phyloP scores from a whole-genome alignment of 2,888 invertebrate species.

The Agrotis segetum region DNA sequence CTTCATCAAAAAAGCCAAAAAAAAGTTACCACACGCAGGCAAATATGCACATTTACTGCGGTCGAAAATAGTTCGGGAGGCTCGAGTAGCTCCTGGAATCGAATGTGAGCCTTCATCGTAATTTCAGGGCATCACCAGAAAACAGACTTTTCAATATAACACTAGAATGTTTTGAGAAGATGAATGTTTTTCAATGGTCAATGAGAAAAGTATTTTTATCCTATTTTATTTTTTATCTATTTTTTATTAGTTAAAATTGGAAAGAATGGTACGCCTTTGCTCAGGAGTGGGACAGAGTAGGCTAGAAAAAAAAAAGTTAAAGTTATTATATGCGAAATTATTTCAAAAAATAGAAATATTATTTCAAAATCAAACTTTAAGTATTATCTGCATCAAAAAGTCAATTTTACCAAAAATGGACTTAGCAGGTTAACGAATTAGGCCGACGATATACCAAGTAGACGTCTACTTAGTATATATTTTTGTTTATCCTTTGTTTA shows the following conservation, averaged over 20 bases:
- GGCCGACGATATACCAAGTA: neutral
- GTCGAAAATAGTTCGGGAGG: conserved; percentile 31
- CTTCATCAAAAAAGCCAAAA: conserved; percentile 14
- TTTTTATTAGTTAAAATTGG: no score
- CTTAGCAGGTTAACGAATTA: no score
- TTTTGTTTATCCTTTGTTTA: neutral
- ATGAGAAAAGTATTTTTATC: no score
- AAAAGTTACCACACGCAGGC: conserved; percentile 22
- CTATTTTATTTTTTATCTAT: conserved; percentile 11
- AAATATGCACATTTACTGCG: conserved; percentile 46
- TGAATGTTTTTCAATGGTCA: neutral
- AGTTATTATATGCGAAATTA: no score
- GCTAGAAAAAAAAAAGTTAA: no score
- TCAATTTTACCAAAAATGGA: no score
- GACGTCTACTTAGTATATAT: neutral
- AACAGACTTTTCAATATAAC: conserved; percentile 25
- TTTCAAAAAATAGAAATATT: no score
- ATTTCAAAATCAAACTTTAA: no score
- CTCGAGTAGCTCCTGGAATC: conserved; percentile 9
- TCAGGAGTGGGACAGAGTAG: no score
- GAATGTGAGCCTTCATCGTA: conserved; percentile 24
- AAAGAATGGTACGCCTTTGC: no score
- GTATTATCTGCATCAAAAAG: no score
- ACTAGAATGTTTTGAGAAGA: neutral
- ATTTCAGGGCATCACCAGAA: conserved; percentile 19